phyloP scores from a whole-genome alignment of 2,888 invertebrate species.

The Dolichopus griseipennis region DNA sequence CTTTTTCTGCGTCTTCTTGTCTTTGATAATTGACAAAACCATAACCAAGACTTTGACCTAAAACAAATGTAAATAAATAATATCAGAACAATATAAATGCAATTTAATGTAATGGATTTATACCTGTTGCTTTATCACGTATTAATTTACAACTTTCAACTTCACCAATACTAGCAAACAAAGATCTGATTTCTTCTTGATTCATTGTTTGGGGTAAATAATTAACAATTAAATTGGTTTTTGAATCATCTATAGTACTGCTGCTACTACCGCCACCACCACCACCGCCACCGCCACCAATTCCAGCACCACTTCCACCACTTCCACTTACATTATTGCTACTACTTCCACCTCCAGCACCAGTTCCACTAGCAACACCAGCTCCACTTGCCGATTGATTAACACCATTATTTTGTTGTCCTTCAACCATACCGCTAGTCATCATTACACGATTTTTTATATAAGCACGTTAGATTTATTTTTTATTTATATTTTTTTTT shows the following conservation, averaged over 20 bases:
- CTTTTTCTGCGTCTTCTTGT: conserved; percentile 96
- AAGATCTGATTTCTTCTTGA: conserved; percentile 88
- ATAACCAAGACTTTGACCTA: conserved; percentile 97
- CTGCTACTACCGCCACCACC: conserved; percentile 14
- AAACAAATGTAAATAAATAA: conserved; percentile 13
- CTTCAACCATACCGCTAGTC: conserved; percentile 47
- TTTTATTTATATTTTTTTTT: conserved; percentile 14
- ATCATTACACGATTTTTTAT: conserved; percentile 28
- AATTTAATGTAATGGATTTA: conserved; percentile 10
- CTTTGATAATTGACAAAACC: conserved; percentile 99
- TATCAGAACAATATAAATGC: not conserved
- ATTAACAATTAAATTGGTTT: conserved; percentile 91
- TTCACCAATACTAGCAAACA: conserved; percentile 92
- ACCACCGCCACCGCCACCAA: not conserved
- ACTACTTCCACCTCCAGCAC: not conserved
- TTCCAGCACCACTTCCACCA: conserved; percentile 19
- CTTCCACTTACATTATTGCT: conserved; percentile 43
- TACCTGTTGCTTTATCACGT: conserved; percentile 90
- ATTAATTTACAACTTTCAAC: conserved; percentile 97
- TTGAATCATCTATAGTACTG: conserved; percentile 78
- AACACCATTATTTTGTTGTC: conserved; percentile 63
- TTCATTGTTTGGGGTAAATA: conserved; percentile 91
- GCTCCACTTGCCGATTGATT: conserved; percentile 51
- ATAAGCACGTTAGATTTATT: conserved; percentile 26
- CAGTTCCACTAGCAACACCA: not conserved